Base-by-base conservation (phyloP, 2,888 invertebrate genomes). In the Cancer borealis region DNA sequence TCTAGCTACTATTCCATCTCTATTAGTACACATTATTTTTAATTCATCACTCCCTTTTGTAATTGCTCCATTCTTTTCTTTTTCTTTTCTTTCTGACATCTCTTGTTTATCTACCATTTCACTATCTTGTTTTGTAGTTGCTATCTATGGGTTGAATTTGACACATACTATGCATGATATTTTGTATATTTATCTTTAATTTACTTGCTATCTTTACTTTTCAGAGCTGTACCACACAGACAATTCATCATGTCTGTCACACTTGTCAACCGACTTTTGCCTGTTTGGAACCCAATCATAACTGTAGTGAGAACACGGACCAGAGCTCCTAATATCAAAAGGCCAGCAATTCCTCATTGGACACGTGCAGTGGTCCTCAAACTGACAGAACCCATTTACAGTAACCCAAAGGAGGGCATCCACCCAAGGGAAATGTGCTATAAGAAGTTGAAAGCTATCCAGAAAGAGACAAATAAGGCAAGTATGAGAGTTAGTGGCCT, bases 341-440 rank as follows among this genome's bases (percentile, higher is more conserved):
- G 66, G 39, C 93, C 93, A 49, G 91, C 91, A 49, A 88, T 93
- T 26, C 94, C 94, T 21, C 94, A 95, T 47, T 93, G 93, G 91
- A 30, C 46, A 8, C 91, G 94, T 30, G 94, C 94, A 14, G 93
- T 95, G 21, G 93, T 92, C 26, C 79, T 95, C 39, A 88, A 91
- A 45, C 73, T 95, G 12, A 79, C 79, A 26, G 30, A 93, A 26
- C 94, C 94, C 17, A 39, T 49, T 12, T 88, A 95, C 17, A 54
- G 21, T 90, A 92, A 92, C 46, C 79, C 84, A 49, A 39, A 12
- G 5, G 79, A 92, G 39, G 47, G 49, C 47, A 30, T 79, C 12
- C 92, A 92, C 84, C 92, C 90, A 14, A 39, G 84, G 10, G 90
- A 92, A 17, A 49, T 10, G 1, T 94, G 94, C 45, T 21, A 17